phyloP scores from a whole-genome alignment of 2,797 vertebrate genomes.

The Thaleichthys pacificus region DNA sequence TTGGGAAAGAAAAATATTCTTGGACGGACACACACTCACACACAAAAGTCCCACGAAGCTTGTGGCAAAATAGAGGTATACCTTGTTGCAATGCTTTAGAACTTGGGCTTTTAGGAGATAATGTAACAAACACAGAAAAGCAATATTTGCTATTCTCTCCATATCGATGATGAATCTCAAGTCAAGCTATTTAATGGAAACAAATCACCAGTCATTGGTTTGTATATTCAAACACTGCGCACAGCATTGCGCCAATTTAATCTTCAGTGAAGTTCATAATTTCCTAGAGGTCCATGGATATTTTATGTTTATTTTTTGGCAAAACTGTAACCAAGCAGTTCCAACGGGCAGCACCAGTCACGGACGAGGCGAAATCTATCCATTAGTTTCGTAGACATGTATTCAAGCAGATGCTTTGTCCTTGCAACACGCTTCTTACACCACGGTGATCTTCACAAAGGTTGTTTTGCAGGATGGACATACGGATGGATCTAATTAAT shows the following conservation, averaged over 20 bases:
- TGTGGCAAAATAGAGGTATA: conserved; percentile 98
- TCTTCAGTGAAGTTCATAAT: conserved; percentile 54
- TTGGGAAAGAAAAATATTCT: conserved; percentile 84
- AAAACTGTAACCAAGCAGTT: conserved; percentile 79
- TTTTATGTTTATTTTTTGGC: conserved; percentile 76
- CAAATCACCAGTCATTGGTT: conserved; percentile 70
- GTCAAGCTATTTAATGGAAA: conserved; percentile 75
- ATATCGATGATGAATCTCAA: conserved; percentile 68
- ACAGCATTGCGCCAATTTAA: conserved; percentile 71
- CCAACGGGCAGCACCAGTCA: conserved; percentile 77
- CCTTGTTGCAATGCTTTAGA: conserved; percentile 96
- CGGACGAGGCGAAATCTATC: conserved; percentile 59
- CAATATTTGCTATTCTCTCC: conserved; percentile 73
- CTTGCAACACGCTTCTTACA: conserved; percentile 69
- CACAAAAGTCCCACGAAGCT: conserved; percentile 87
- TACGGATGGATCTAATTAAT: conserved; percentile 65
- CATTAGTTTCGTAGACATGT: conserved; percentile 59
- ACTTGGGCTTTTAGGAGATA: conserved; percentile 79
- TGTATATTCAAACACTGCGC: conserved; percentile 74
- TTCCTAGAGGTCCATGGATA: conserved; percentile 66
- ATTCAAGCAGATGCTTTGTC: conserved; percentile 68
- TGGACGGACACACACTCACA: conserved; percentile 89
- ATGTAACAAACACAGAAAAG: conserved; percentile 74
- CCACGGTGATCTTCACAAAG: conserved; percentile 61
- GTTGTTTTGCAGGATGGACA: conserved; percentile 39